These are phyloP conservation scores for Cantharis nigra DNA, from an alignment of 2,888 invertebrate species.

Conservation along the genomic window DNA sequence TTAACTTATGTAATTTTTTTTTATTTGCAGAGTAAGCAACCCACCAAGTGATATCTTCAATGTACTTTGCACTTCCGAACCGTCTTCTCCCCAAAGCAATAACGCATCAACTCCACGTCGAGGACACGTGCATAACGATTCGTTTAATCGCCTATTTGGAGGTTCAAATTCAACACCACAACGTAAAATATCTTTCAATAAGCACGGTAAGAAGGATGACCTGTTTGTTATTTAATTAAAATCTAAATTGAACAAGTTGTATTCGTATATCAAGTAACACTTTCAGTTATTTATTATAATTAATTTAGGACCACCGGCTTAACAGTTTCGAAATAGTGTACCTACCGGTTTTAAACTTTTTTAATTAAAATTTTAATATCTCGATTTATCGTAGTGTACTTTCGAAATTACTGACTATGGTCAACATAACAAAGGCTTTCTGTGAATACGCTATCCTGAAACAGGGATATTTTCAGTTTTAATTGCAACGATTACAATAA, in stretches of 20 bases:
- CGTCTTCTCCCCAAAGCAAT: conserved; percentile 36
- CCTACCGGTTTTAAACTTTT: neutral
- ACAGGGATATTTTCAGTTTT: too few species aligned
- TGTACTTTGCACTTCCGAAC: conserved; percentile 44
- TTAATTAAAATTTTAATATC: neutral
- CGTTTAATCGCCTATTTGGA: conserved; percentile 54
- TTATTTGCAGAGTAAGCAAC: conserved; percentile 53
- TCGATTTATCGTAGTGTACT: neutral
- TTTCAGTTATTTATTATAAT: neutral
- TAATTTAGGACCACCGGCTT: neutral
- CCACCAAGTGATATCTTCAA: conserved; percentile 54
- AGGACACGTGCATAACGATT: conserved; percentile 46
- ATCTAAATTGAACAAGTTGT: neutral
- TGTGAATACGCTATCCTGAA: neutral
- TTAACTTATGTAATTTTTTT: conserved; percentile 15
- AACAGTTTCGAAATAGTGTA: neutral
- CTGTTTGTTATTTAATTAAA: neutral
- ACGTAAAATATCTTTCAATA: conserved; percentile 51
- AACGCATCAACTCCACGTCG: conserved; percentile 24
- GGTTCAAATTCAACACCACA: conserved; percentile 46
- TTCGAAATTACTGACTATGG: neutral
- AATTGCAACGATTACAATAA: too few species aligned
- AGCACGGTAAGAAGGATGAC: conserved; percentile 46
- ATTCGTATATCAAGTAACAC: neutral
- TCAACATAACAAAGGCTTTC: neutral